phyloP scores from a whole-genome alignment of 2,888 invertebrate genomes.

The Dynastes grantii region DNA sequence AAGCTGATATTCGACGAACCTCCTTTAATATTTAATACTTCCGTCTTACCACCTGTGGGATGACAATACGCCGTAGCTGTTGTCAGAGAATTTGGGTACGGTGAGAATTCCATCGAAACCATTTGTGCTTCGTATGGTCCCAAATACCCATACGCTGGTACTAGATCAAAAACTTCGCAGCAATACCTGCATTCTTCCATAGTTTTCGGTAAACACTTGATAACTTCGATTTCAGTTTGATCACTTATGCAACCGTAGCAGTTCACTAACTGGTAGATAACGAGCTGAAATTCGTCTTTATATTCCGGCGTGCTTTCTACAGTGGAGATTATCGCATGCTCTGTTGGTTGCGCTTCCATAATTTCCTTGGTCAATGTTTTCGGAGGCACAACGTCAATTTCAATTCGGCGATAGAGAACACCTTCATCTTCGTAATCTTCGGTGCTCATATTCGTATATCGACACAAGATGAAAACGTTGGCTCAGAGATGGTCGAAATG shows the following conservation, averaged over 20 bases:
- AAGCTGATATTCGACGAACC: conserved; percentile 73
- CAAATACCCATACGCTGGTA: conserved; percentile 72
- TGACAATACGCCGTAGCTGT: conserved; percentile 72
- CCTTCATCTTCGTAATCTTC: conserved; percentile 11
- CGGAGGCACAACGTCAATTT: conserved; percentile 31
- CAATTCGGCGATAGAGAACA: conserved; percentile 16
- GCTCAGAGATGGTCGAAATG: conserved; percentile 31
- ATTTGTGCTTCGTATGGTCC: conserved; percentile 73
- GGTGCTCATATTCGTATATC: neutral
- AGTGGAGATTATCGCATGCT: conserved; percentile 6
- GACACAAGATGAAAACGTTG: neutral
- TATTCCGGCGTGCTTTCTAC: conserved; percentile 52
- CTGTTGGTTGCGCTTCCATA: neutral
- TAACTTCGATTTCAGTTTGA: conserved; percentile 45
- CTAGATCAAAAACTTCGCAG: conserved; percentile 70
- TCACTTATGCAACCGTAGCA: conserved; percentile 38
- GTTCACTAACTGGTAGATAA: conserved; percentile 53
- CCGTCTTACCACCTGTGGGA: conserved; percentile 75
- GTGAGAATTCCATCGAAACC: conserved; percentile 72
- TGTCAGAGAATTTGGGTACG: conserved; percentile 70
- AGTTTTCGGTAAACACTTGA: conserved; percentile 38
- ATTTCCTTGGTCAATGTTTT: conserved; percentile 17
- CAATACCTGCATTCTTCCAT: conserved; percentile 67
- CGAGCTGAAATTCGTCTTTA: conserved; percentile 48
- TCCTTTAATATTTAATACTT: conserved; percentile 72